Base-by-base conservation (phyloP, 1,140 invertebrate species). In the Bemisia tabaci region DNA sequence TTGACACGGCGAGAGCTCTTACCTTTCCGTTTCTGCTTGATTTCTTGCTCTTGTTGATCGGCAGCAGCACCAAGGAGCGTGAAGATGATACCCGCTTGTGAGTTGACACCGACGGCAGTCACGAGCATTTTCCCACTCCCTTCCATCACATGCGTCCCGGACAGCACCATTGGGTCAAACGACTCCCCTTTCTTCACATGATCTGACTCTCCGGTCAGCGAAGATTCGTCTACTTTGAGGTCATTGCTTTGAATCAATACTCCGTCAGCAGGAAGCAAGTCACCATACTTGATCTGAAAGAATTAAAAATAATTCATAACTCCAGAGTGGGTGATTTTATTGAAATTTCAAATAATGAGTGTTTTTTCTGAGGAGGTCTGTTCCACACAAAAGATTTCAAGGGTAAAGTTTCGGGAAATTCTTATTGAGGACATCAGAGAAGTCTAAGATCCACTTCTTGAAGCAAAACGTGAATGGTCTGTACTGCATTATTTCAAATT, bases 111-210 rank as follows among this genome's bases (percentile, higher is more conserved):
- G 33, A 99, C 97, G 59, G 97, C 97, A 39, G 94, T 91, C 60
- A 99, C 95, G 72, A 99, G 79, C 92, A 99, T 98, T 82, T 97
- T 98, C 33, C 96, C 97, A 73, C 95, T 98, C 63, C 97, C 97
- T 80, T 99, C 97, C 97, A 99, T 99, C 61, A 99, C 95, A 81
- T 99, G 96, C 64, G 97, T 99, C 72, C 96, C 95, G 73, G 96
- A 98, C 72, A 98, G 85, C 73, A 99, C 86, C 89, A 98, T 94
- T 26, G 95, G 95, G 85, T 98, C 95, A 74, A 84, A 86, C 64
- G 83, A 76, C 60, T 70, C 70, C 60, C 94, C 93, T 78, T 99
- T 99, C 79, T 97, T 98, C 25, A 99, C 96, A 83, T 98, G 95
- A 82, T 99, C 97, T 21, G 95, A 98, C 83, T 99, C 97, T 71